Percentiles rank a stretch among this genome's conserved stretches.
phyloP scores from a whole-genome alignment of 2,888 invertebrate genomes.

The Chrysolina americana region DNA sequence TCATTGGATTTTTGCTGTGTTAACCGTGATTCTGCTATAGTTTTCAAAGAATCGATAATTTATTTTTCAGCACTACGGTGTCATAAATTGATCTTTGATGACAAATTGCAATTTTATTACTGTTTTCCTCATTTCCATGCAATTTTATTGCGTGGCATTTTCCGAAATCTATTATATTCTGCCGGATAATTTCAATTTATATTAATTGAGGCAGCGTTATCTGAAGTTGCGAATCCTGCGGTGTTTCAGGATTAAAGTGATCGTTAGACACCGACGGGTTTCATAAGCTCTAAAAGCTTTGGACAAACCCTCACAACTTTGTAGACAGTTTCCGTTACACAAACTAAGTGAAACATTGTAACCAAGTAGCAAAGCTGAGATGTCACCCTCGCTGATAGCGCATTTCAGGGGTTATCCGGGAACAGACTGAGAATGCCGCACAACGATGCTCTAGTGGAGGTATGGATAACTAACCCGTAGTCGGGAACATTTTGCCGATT shows the following conservation, averaged over 20 bases:
- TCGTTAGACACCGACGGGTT: slow-evolving; percentile 39
- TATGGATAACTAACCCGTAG: neutral
- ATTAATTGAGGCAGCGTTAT: slow-evolving; percentile 54
- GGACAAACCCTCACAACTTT: slow-evolving; percentile 48
- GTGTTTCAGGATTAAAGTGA: slow-evolving; percentile 56
- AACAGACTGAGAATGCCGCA: neutral
- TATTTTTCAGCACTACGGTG: no score
- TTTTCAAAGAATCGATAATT: no score
- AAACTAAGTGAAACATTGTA: slow-evolving; percentile 38
- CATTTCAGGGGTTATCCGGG: neutral
- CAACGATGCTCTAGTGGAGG: neutral
- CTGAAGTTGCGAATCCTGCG: slow-evolving; percentile 55
- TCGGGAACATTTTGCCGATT: no score
- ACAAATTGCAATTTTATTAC: no score
- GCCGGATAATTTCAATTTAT: slow-evolving; percentile 42
- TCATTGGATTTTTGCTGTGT: no score
- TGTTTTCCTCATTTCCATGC: no score
- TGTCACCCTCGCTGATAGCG: neutral
- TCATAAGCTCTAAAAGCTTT: slow-evolving; percentile 49
- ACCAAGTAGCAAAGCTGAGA: neutral
- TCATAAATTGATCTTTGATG: no score
- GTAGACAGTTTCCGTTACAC: slow-evolving; percentile 39
- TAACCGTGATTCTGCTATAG: no score
- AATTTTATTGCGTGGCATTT: neutral
- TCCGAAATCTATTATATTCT: neutral